phyloP scores from a whole-genome alignment of 1,140 invertebrate species.

The Goniozus legneri region DNA sequence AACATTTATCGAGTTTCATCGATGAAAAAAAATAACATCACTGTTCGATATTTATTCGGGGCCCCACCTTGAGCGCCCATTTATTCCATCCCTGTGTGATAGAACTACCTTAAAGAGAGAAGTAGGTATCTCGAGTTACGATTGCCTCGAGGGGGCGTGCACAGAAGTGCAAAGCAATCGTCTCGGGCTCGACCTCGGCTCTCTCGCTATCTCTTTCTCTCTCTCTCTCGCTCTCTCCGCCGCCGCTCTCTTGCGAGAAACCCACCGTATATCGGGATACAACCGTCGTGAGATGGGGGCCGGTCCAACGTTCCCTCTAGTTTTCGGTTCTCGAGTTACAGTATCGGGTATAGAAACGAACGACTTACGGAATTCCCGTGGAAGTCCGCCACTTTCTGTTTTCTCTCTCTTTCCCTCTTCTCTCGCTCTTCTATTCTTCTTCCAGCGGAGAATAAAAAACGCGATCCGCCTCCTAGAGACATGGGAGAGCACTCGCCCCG shows the following conservation, averaged over 20 bases:
- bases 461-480: too few species aligned
- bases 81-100: too few species aligned
- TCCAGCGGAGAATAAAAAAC: too few species aligned
- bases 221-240: background rate
- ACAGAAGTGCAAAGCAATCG: conserved; percentile 35
- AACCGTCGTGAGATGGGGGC: background rate
- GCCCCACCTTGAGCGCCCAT: too few species aligned
- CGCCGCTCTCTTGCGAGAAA: background rate
- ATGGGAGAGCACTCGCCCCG: too few species aligned
- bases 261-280: background rate
- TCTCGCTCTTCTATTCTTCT: too few species aligned
- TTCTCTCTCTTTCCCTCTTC: too few species aligned
- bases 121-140: conserved; percentile 32
- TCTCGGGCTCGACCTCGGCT: conserved; percentile 24
- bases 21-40: too few species aligned
- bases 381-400: background rate
- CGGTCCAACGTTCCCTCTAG: background rate
- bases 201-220: conserved; percentile 7
- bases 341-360: background rate
- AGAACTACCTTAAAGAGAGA: too few species aligned
- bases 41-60: too few species aligned
- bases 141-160: conserved; percentile 31
- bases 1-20: too few species aligned
- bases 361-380: background rate
- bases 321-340: background rate